Percentiles rank a stretch among this genome's conserved stretches.
Conservation (phyloP, 2,113 vertebrate genomes). For the Phycodurus eques region DNA sequence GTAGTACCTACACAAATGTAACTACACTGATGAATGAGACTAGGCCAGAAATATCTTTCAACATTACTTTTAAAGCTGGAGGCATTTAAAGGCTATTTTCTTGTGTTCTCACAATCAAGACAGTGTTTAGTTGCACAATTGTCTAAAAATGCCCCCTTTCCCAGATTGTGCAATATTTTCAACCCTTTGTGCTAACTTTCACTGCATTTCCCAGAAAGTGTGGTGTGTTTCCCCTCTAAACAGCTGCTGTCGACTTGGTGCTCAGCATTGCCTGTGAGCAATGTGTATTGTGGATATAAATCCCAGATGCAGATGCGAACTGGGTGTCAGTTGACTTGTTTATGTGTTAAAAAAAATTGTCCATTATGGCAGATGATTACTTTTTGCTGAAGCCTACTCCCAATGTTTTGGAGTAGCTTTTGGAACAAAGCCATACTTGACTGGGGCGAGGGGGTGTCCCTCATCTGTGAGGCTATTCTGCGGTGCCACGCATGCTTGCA, state of each 20-base stretch:
- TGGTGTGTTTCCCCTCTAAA: not conserved
- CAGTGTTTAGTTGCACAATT: no score
- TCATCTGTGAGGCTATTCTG: constrained; percentile 1
- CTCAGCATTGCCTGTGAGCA: not conserved
- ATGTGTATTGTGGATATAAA: not conserved
- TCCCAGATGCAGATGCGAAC: not conserved
- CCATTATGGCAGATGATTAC: not conserved
- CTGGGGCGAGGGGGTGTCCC: constrained; percentile 7
- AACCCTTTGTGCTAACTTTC: not conserved
- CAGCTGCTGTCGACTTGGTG: constrained; percentile 6
- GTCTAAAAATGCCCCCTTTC: not conserved
- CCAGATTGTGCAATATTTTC: not conserved
- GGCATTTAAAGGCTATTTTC: not conserved
- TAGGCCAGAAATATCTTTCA: not conserved
- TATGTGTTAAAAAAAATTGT: not conserved
- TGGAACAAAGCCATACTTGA: constrained; percentile 10
- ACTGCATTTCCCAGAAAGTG: not conserved
- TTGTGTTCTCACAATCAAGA: constrained; percentile 1
- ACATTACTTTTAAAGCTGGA: not conserved
- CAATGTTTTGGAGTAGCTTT: not conserved
- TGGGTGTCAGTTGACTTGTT: not conserved
- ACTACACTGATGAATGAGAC: constrained; percentile 16
- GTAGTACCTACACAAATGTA: constrained; percentile 30
- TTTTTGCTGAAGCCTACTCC: not conserved
- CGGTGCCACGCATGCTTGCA: not conserved